Evolutionary conservation across 2,888 invertebrate genomes (phyloP).

Genomic region (Mythimna loreyi): DNA sequence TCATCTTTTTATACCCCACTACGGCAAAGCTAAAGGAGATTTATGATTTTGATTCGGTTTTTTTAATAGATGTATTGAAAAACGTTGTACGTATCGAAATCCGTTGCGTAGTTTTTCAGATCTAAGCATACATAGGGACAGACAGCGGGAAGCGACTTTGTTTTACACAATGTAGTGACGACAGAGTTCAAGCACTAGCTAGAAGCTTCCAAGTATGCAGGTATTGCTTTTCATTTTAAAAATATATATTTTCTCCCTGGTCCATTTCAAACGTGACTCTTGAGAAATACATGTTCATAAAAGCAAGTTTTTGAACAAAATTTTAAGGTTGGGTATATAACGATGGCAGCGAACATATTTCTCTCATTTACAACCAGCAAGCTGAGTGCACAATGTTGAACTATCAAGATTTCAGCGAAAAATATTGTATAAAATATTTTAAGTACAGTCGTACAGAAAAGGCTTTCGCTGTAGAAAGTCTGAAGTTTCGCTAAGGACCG

Average conservation of each 20-base stretch:
- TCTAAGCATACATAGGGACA: too few relatives aligned
- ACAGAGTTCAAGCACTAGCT: neutral
- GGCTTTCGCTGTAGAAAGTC: slow-evolving; percentile 39
- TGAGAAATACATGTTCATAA: neutral
- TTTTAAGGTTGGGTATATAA: slow-evolving; percentile 24
- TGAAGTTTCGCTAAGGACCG: slow-evolving; percentile 35
- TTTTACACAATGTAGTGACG: neutral
- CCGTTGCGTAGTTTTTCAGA: too few relatives aligned
- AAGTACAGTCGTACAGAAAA: slow-evolving; percentile 43
- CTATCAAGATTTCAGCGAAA: slow-evolving; percentile 28
- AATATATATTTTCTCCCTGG: neutral
- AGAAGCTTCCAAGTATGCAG: neutral
- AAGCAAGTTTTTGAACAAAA: neutral
- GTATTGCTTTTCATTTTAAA: neutral
- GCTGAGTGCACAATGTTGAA: slow-evolving; percentile 45
- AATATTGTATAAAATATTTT: slow-evolving; percentile 46
- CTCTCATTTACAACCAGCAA: slow-evolving; percentile 30
- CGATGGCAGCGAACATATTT: slow-evolving; percentile 24
- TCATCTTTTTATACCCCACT: too few relatives aligned
- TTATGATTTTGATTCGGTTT: too few relatives aligned
- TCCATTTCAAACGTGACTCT: slow-evolving; percentile 6
- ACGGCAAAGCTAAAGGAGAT: too few relatives aligned
- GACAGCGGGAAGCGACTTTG: too few relatives aligned
- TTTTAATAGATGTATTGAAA: too few relatives aligned
- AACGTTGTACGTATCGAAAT: too few relatives aligned